Evolutionary conservation across 2,797 vertebrate genomes (phyloP).

Genomic region (Holocentrus rufus): DNA sequence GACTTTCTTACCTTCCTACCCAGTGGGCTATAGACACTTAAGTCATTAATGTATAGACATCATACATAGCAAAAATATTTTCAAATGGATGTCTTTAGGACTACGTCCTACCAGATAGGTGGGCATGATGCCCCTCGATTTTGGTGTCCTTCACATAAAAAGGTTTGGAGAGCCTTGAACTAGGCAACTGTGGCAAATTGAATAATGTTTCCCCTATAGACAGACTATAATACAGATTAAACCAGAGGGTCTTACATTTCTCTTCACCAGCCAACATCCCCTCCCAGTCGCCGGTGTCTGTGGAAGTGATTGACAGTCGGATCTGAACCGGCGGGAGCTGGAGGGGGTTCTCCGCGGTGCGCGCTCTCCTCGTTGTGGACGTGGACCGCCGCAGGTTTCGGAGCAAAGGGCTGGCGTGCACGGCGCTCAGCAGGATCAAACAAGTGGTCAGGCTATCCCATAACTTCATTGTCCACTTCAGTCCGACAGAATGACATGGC

Average conservation of each 20-base stretch:
- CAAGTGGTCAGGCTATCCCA: slow-evolving; percentile 80
- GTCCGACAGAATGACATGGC: slow-evolving; percentile 72
- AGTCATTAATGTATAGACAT: too few species aligned
- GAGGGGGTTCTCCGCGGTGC: slow-evolving; percentile 58
- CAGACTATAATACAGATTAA: neutral
- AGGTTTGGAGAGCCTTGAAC: too few species aligned
- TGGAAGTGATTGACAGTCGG: slow-evolving; percentile 43
- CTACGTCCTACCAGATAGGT: too few species aligned
- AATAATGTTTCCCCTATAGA: too few species aligned
- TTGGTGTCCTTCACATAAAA: too few species aligned
- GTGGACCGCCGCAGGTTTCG: slow-evolving; percentile 30
- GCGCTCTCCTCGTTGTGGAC: slow-evolving; percentile 43
- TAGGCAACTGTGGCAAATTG: too few species aligned
- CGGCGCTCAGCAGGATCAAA: slow-evolving; percentile 75
- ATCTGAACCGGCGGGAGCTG: slow-evolving; percentile 64
- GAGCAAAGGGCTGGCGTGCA: slow-evolving; percentile 55
- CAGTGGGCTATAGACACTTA: too few species aligned
- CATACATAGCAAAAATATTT: too few species aligned
- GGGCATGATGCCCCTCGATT: too few species aligned
- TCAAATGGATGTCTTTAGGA: too few species aligned
- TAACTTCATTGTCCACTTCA: slow-evolving; percentile 81
- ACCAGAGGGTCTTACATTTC: slow-evolving; percentile 56
- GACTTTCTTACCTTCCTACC: too few species aligned
- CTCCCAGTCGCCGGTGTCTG: slow-evolving; percentile 18
- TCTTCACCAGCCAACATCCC: slow-evolving; percentile 37